Conservation (phyloP, 2,797 vertebrate genomes). For the Falco berigora region DNA sequence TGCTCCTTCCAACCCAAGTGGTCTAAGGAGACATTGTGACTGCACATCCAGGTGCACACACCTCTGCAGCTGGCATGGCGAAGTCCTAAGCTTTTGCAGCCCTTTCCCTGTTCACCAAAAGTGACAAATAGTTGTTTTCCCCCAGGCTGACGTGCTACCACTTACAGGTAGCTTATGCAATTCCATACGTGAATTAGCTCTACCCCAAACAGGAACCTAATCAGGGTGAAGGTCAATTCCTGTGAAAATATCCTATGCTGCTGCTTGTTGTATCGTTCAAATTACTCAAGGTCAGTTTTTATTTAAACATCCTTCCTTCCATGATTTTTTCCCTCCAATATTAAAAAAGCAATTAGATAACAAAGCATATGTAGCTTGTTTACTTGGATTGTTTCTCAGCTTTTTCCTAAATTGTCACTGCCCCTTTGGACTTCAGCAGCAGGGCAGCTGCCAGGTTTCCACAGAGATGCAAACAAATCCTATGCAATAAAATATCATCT, state of each 20-base stretch:
- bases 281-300: constrained; percentile 20
- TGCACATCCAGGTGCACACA: background rate
- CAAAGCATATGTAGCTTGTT: background rate
- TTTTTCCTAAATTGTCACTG: constrained; percentile 35
- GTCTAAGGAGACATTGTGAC: fast-evolving
- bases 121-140: background rate
- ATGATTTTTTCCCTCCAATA: background rate
- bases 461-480: constrained; percentile 52
- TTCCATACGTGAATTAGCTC: background rate
- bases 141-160: background rate
- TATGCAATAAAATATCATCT: constrained; percentile 48
- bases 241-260: constrained; percentile 16
- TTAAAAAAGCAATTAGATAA: background rate
- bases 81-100: background rate
- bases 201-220: background rate
- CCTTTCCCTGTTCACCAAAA: background rate
- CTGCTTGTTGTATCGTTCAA: background rate
- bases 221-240: constrained; percentile 9
- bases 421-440: constrained; percentile 31
- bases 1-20: background rate
- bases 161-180: constrained; percentile 6
- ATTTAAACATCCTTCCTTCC: background rate
- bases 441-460: constrained; percentile 47
- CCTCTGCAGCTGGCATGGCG: background rate
- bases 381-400: constrained; percentile 13